These are phyloP conservation scores for Oreochromis tanganicae DNA, from an alignment of 2,113 vertebrate species.

Conservation along the genomic window DNA sequence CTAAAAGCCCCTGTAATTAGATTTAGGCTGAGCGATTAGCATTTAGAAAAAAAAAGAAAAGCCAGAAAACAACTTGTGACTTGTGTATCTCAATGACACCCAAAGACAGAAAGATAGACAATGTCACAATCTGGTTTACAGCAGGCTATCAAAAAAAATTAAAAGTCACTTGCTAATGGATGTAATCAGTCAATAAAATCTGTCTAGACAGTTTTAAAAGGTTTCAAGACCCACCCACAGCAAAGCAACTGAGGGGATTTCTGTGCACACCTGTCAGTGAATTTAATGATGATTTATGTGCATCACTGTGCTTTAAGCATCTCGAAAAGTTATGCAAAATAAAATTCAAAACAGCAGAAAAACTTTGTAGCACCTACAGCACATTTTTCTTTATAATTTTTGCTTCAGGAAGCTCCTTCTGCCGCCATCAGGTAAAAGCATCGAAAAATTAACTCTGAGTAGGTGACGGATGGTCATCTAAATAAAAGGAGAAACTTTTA, in stretches of 20 bases:
- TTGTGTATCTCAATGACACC: neutral
- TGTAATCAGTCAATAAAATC: constrained; percentile 44
- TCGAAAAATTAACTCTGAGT: neutral
- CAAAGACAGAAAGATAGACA: neutral
- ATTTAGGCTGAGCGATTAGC: neutral
- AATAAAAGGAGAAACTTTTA: neutral
- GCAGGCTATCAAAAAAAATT: neutral
- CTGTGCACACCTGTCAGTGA: neutral
- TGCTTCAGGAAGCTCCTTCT: neutral
- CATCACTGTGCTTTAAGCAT: neutral
- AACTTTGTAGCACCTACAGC: neutral
- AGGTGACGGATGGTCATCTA: neutral
- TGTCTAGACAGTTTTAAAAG: constrained; percentile 27
- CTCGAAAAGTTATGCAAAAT: neutral
- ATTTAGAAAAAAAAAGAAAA: neutral
- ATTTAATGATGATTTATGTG: neutral
- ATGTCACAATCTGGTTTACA: neutral
- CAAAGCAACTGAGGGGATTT: neutral
- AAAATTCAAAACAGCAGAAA: neutral
- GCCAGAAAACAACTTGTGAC: neutral
- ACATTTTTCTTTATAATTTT: neutral
- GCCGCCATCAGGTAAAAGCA: neutral
- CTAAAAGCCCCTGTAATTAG: neutral
- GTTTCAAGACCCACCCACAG: neutral
- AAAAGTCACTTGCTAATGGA: constrained; percentile 5